A percentile compares a stretch with the other conserved stretches of the same genome.
Conservation (phyloP, 2,797 vertebrate genomes). For the Tympanoctomys barrerae region DNA sequence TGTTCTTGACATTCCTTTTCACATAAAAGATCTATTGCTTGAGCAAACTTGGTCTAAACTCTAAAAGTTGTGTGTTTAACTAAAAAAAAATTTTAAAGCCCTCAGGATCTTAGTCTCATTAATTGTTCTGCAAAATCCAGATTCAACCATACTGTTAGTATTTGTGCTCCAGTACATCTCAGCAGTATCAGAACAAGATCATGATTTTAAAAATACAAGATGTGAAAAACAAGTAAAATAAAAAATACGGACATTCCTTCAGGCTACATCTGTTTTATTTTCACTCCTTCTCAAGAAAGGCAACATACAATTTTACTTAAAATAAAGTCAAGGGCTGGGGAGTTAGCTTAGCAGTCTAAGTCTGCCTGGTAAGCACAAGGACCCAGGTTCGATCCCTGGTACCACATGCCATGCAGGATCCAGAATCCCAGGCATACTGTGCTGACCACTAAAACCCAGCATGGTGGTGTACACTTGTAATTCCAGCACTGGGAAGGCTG, state of each 20-base stretch:
- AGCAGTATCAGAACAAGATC: not conserved
- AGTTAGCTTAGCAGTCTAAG: too few species aligned
- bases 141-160: not conserved
- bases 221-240: not conserved
- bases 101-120: slow-evolving; percentile 28
- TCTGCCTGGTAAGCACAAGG: too few species aligned
- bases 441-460: too few species aligned
- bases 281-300: slow-evolving; percentile 52
- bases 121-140: not conserved
- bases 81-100: slow-evolving; percentile 41
- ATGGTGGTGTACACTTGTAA: too few species aligned
- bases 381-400: too few species aligned
- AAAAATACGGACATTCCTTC: not conserved
- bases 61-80: slow-evolving; percentile 52
- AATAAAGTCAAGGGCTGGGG: slow-evolving; percentile 32
- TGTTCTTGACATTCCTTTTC: not conserved
- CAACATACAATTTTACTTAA: slow-evolving; percentile 30
- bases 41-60: slow-evolving; percentile 45
- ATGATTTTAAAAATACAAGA: not conserved
- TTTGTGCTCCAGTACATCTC: not conserved
- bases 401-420: too few species aligned
- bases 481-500: too few species aligned
- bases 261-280: not conserved
- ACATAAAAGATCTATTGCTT: slow-evolving; percentile 68
- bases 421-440: too few species aligned